Base-by-base conservation (phyloP, 1,140 invertebrate genomes). In the Musca domestica region DNA sequence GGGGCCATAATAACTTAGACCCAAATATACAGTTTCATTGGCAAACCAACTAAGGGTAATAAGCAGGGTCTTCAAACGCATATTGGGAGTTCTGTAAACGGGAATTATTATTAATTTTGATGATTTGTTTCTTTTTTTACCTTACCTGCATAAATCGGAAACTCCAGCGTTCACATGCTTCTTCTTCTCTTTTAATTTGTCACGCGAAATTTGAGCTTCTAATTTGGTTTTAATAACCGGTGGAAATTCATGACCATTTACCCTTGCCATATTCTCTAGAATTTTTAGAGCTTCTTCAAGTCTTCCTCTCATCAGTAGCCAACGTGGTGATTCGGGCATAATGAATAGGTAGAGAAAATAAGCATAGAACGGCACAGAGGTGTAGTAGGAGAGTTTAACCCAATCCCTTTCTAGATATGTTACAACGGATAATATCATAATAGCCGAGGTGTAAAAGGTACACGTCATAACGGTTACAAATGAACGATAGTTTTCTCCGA, bases 391-490 rank as follows among this genome's bases (percentile, higher is more conserved):
- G 0, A 96, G 81, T 25, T 86, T 84, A 66, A 90, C 86, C 94
- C 94, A 96, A 79, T 95, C 87, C 58, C 91, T 82, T 52, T 95
- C 86, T 25, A 94, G 81, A 78, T 93, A 95, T 2, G 93, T 92
- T 2, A 96, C 86, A 3, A 88, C 87, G 3, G 94, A 89, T 34
- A 96, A 76, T 72, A 95, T 83, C 75, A 94, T 91, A 27, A 95
- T 84, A 1, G 93, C 93, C 54, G 93, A 84, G 4, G 93, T 94
- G 77, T 95, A 96, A 76, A 94, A 95, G 27, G 94, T 87, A 71
- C 93, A 95, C 0, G 92, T 95, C 88, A 95, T 90, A 0, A 95
- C 92, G 1, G 93, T 95, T 0, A 94, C 91, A 81, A 94, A 95
- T 1, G 93, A 95, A 71, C 95, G 85, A 83, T 95, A 95, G 78